Evolutionary conservation across 2,888 invertebrate genomes (phyloP), one percentile per base, ranked within the genome.

Genomic region (Orchesellides sinensis): DNA sequence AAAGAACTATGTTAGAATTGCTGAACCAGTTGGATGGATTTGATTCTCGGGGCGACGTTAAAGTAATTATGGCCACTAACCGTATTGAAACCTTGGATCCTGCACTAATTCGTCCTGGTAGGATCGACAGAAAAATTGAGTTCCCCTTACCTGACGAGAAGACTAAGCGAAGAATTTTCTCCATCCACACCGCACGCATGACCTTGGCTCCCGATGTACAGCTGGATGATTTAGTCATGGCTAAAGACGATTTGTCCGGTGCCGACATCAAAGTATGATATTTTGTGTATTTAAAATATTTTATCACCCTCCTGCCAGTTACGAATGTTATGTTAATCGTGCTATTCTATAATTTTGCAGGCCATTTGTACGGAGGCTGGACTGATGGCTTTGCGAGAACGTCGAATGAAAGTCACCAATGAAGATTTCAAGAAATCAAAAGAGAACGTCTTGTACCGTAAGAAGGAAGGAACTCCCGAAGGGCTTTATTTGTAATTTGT

Each of bases 281-380:
- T 14, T 40, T 5, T n/a, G n/a, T n/a, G n/a, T n/a, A n/a, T n/a
- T n/a, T n/a, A n/a, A n/a, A n/a, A n/a, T n/a, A n/a, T n/a, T n/a
- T n/a, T n/a, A n/a, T n/a, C n/a, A n/a, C n/a, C n/a, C n/a, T n/a
- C n/a, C n/a, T n/a, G n/a, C n/a, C n/a, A n/a, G n/a, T n/a, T n/a
- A n/a, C n/a, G n/a, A n/a, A n/a, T n/a, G n/a, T n/a, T n/a, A n/a
- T n/a, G n/a, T n/a, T n/a, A n/a, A n/a, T n/a, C n/a, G n/a, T n/a
- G n/a, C n/a, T 14, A 2, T 10, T 56, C 6, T 32, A 29, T 17
- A n/a, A 19, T 40, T n/a, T 91, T 92, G 27, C 90, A 96, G 96
- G 99, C 99, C 17, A 99, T 99, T 90, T 99, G 99, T 91, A 99
- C 99, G 8, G 99, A 99, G 92, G 99, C 98, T 74, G 99, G 99